Percentiles rank a stretch among this genome's conserved stretches.
phyloP scores from a whole-genome alignment of 1,140 invertebrate species.

The Radopholus similis region DNA sequence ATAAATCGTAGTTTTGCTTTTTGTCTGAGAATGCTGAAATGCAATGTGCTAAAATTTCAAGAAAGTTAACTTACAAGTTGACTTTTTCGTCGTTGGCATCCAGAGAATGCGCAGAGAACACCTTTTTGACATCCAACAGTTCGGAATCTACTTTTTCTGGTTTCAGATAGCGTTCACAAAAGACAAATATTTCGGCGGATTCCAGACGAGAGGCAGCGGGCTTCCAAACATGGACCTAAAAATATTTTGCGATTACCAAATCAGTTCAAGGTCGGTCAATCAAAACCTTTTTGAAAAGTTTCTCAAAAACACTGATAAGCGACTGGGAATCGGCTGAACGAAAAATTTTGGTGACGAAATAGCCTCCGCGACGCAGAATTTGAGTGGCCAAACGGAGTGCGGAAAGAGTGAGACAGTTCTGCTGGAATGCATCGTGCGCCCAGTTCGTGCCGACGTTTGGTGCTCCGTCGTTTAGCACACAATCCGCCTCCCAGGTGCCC shows the following conservation, averaged over 20 bases:
- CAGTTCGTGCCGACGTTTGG: constrained; percentile 97
- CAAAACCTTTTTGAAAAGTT: constrained; percentile 78
- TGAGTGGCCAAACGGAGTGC: constrained; percentile 87
- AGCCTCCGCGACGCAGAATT: constrained; percentile 83
- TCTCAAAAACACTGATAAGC: constrained; percentile 88
- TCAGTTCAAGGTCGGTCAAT: not conserved
- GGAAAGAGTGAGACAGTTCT: constrained; percentile 72
- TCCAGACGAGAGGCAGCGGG: constrained; percentile 94
- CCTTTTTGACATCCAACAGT: constrained; percentile 87
- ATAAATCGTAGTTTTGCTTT: no score
- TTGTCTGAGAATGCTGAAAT: not conserved
- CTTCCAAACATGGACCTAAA: constrained; percentile 78
- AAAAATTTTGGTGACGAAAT: constrained; percentile 98
- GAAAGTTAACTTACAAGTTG: constrained; percentile 42
- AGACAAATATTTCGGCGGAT: constrained; percentile 98
- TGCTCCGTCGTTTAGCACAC: constrained; percentile 92
- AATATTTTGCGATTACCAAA: not conserved
- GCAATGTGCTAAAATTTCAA: not conserved
- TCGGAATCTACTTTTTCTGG: constrained; percentile 89
- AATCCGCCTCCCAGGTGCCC: constrained; percentile 87
- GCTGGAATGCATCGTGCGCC: constrained; percentile 93
- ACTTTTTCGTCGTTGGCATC: constrained; percentile 26
- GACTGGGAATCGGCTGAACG: constrained; percentile 95
- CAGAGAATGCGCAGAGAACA: constrained; percentile 83
- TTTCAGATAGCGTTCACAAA: constrained; percentile 87